Percentiles rank a stretch among this genome's conserved stretches.
Conservation (phyloP, 2,797 vertebrate genomes). For the Salarias fasciatus region DNA sequence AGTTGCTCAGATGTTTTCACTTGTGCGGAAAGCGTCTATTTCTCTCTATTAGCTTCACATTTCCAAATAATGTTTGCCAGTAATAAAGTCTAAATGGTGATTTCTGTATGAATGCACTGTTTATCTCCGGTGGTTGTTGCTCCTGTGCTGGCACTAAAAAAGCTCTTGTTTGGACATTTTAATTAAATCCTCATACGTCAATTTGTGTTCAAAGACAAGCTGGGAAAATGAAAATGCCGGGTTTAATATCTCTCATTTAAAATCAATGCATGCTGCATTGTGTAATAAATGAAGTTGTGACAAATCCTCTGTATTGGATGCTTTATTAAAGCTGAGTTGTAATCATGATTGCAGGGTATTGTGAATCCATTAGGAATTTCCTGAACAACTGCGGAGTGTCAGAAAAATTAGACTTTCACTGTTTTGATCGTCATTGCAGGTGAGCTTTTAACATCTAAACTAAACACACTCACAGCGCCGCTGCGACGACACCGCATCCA, state of each 20-base stretch:
- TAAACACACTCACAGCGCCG: background rate
- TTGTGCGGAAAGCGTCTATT: slow-evolving; percentile 1
- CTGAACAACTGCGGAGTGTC: slow-evolving; percentile 22
- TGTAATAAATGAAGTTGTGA: slow-evolving; percentile 24
- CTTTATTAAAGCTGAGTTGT: too few species aligned
- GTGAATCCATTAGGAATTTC: slow-evolving; percentile 13
- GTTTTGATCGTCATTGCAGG: slow-evolving; percentile 12
- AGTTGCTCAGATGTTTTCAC: background rate
- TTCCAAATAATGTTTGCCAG: slow-evolving; percentile 28
- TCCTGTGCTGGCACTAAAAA: slow-evolving; percentile 12
- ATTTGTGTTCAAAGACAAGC: slow-evolving; percentile 39
- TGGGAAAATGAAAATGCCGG: slow-evolving; percentile 49
- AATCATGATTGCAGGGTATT: too few species aligned
- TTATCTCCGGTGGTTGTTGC: slow-evolving; percentile 23
- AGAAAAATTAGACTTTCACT: slow-evolving; percentile 24
- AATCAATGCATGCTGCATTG: slow-evolving; percentile 8
- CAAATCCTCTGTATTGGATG: too few species aligned
- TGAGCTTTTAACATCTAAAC: slow-evolving; percentile 28
- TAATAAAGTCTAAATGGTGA: background rate
- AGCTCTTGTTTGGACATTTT: slow-evolving; percentile 27
- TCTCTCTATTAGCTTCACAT: background rate
- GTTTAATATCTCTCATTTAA: slow-evolving; percentile 37
- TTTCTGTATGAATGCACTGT: slow-evolving; percentile 30
- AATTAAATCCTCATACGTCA: slow-evolving; percentile 26
- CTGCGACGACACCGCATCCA: background rate